These are phyloP conservation scores for Drosophila virilis DNA, from an alignment of 1,140 invertebrate species.

Conservation along the genomic window DNA sequence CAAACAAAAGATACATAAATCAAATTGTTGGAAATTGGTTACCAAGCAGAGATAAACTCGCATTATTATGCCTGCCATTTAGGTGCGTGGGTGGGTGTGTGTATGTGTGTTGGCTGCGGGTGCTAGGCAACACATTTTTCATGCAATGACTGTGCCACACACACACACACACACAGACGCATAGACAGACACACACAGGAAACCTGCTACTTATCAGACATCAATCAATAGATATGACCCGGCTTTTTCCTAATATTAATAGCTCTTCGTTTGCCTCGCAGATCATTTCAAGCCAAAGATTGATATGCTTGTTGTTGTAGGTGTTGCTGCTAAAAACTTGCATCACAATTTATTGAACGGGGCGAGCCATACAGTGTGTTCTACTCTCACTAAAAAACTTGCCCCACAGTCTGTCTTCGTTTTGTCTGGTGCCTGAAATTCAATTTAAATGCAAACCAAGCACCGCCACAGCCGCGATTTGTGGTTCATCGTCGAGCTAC, in stretches of 20 bases:
- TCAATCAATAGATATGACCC: slow-evolving; percentile 70
- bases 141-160: slow-evolving; percentile 5
- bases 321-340: slow-evolving; percentile 35
- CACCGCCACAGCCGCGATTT: slow-evolving; percentile 1
- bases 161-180: slow-evolving; percentile 3
- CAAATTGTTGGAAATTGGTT: slow-evolving; percentile 74
- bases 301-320: slow-evolving; percentile 40
- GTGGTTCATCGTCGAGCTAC: slow-evolving; percentile 22
- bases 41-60: slow-evolving; percentile 78
- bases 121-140: slow-evolving; percentile 36
- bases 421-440: slow-evolving; percentile 45
- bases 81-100: slow-evolving; percentile 7
- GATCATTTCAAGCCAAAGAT: slow-evolving; percentile 34
- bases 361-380: slow-evolving; percentile 12
- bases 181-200: background rate
- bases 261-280: slow-evolving; percentile 36
- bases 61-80: slow-evolving; percentile 71
- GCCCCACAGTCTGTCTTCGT: slow-evolving; percentile 2
- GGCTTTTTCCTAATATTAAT: slow-evolving; percentile 63
- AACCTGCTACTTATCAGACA: slow-evolving; percentile 65
- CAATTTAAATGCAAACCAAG: slow-evolving; percentile 61
- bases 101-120: background rate
- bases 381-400: slow-evolving; percentile 2
- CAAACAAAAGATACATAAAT: slow-evolving; percentile 79
- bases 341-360: slow-evolving; percentile 65